Evolutionary conservation across 2,888 invertebrate genomes (phyloP), one percentile per base, ranked within the genome.

Genomic region (Acanthosepion esculentum): DNA sequence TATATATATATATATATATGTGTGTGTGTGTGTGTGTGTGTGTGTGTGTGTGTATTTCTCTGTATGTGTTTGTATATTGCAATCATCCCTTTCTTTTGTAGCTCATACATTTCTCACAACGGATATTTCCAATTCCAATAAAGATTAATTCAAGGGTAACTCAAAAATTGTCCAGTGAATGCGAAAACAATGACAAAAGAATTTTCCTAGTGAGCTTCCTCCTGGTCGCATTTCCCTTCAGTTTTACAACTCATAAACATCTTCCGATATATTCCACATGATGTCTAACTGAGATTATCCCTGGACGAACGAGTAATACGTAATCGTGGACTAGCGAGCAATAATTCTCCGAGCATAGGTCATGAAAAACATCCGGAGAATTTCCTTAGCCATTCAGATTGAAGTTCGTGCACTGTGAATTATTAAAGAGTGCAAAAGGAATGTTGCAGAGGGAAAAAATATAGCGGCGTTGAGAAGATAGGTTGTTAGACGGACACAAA

Each of bases 231-330:
- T 15, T 15, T 78, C n/a, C 5, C n/a, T 2, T 15, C n/a, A 12
- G 78, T 78, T n/a, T 78, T 78, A 10, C 78, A 78, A n/a, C 78
- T 78, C 78, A n/a, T 78, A 78, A 78, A 78, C n/a, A 78, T 78
- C 78, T 78, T 78, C 78, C n/a, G 78, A 33, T n/a, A n/a, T 78
- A n/a, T n/a, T n/a, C n/a, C 78, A 33, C 78, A n/a, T 78, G n/a
- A 78, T 78, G 15, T n/a, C 4, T 23, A 59, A 59, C 59, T 59
- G 59, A 59, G 20, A 59, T n/a, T 78, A n/a, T 78, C n/a, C 78
- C 78, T 3, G n/a, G 78, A n/a, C 15, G n/a, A n/a, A 78, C n/a
- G 33, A 78, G 78, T 33, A 78, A n/a, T 78, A 33, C 78, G 33
- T 33, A 10, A 78, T 78, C 33, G 78, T 78, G n/a, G 78, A 78